phyloP scores from a whole-genome alignment of 1,140 invertebrate genomes.

The Drosophila pseudoananassae region DNA sequence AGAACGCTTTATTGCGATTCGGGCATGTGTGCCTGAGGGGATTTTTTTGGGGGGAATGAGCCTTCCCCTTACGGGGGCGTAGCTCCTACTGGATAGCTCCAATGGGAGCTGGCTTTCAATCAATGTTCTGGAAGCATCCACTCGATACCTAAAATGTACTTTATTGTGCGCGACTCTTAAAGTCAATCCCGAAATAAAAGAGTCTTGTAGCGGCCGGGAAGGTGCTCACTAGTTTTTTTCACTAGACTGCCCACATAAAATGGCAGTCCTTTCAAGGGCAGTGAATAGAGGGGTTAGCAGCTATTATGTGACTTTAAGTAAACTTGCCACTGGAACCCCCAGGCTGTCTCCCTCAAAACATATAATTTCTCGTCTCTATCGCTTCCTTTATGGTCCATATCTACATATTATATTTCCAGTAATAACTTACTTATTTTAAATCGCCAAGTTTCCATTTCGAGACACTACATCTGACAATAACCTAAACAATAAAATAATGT shows the following conservation, averaged over 20 bases:
- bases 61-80: conserved; percentile 43
- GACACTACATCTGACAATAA: no score
- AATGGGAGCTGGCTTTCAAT: conserved; percentile 38
- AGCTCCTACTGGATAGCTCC: conserved; percentile 36
- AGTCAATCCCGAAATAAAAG: conserved; percentile 50
- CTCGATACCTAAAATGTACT: conserved; percentile 51
- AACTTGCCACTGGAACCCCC: conserved; percentile 13
- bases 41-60: not conserved
- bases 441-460: no score
- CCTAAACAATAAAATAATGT: no score
- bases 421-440: no score
- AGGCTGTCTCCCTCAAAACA: no score
- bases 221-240: no score
- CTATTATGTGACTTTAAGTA: conserved; percentile 56
- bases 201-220: no score
- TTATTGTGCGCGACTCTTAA: conserved; percentile 35
- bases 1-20: conserved; percentile 56
- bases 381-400: no score
- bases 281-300: conserved; percentile 16
- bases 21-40: conserved; percentile 12
- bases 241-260: no score
- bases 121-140: conserved; percentile 47
- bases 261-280: no score
- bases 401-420: no score
- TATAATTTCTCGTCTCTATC: no score